Base-by-base conservation (phyloP, 2,888 invertebrate genomes). In the Octonoba sinensis region DNA sequence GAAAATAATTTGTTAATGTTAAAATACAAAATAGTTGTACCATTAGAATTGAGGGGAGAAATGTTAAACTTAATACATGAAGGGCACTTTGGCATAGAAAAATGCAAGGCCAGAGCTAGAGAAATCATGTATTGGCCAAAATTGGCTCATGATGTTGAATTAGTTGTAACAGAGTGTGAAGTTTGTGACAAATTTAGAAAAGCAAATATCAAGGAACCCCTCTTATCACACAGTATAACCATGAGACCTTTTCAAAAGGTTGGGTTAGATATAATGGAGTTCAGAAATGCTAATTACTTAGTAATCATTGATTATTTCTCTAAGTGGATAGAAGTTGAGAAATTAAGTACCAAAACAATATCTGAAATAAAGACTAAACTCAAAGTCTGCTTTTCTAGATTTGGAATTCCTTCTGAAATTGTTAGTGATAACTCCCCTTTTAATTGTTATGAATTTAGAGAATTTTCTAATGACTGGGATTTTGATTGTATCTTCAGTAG, bases 131-230 rank as follows among this genome's bases (percentile, higher is more conserved):
- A 71, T 62, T 71, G 51, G 60, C 51, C 20, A 49, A 49, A 49
- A 11, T 49, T 46, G 60, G 49, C 54, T 27, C 47, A n/a, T n/a
- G 49, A 49, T 18, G 60, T 62, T 18, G 16, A 71, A 46, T 36
- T 20, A 18, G 12, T 60, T 12, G 27, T 22, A n/a, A 15, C 2
- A 18, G 8, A 71, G 18, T 60, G 44, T 47, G 24, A 60, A 47
- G 44, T 62, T 20, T 54, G 65, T 8, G 46, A 65, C 18, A 44
- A 64, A n/a, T n/a, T n/a, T n/a, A n/a, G n/a, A n/a, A n/a, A n/a
- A n/a, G n/a, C n/a, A n/a, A n/a, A n/a, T n/a, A n/a, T 73, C 36
- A 72, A 72, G 51, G 62, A 62, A 44, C 72, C 36, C 47, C 47
- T 62, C 13, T 11, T 20, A 51, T 20, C 36, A n/a, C 62, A 64